Base-by-base conservation (phyloP, 2,888 invertebrate genomes). In the Tenodera sinensis region DNA sequence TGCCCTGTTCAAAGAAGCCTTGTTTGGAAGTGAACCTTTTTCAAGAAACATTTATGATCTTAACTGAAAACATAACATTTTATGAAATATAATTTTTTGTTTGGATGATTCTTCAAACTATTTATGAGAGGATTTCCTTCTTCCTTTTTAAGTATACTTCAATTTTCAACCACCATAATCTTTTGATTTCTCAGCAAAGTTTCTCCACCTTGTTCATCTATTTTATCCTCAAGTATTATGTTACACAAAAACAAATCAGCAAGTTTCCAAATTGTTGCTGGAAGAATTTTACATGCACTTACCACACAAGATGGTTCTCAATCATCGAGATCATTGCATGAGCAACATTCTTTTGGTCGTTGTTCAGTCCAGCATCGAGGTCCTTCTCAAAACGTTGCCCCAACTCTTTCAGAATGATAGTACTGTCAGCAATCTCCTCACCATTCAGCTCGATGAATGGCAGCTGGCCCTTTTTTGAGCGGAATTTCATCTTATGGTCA, bases 371-470 rank as follows among this genome's bases (percentile, higher is more conserved):
- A 7, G 96, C 96, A 93, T 98, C 98, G 91, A 98, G 94, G 92
- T 98, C 97, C 93, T 97, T 97, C 92, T 95, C 96, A 93, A 96
- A 97, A 92, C 97, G 96, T 92, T 96, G 96, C 84, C 97, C 95
- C 90, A 99, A 94, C 92, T 98, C 97, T 92, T 97, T 97, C 92
- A 99, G 97, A 92, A 98, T 98, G 92, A 98, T 96, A 91, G 97
- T 95, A 92, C 98, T 98, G 94, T 99, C 99, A 86, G 98, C 97
- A 91, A 98, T 96, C 94, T 99, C 98, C 93, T 98, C 97, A 84
- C 98, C 99, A 93, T 99, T 99, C 90, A 99, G 93, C 93, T 99
- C 98, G 91, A 99, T 95, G 94, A 99, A 99, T 81, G 99, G 99
- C 92, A 99, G 94, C 93, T 97, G 98, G 85, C 98, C 98, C 93